These are phyloP conservation scores for Heterochromis multidens DNA, from an alignment of 2,113 vertebrate species.

Conservation along the genomic window DNA sequence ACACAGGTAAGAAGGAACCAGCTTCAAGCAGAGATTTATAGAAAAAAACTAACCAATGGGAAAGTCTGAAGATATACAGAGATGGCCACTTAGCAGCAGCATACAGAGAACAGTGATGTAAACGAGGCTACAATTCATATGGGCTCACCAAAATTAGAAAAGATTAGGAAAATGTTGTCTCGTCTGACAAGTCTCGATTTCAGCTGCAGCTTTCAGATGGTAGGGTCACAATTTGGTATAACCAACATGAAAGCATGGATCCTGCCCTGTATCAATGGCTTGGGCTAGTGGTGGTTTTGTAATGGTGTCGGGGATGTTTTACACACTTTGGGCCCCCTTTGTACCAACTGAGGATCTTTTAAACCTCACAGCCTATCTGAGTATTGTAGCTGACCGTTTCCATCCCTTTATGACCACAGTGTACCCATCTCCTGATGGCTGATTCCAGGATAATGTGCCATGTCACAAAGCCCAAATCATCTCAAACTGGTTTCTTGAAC, in stretches of 20 bases:
- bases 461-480: no score
- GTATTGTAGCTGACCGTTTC: not conserved
- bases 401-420: not conserved
- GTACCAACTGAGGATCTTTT: not conserved
- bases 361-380: not conserved
- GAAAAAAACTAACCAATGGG: no score
- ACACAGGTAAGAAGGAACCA: no score
- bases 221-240: not conserved
- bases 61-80: no score
- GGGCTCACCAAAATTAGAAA: not conserved
- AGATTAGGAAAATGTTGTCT: not conserved
- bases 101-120: no score
- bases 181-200: not conserved
- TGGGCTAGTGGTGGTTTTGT: rapidly evolving
- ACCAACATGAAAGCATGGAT: not conserved
- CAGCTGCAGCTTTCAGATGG: rapidly evolving
- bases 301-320: not conserved
- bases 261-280: not conserved
- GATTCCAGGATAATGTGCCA: not conserved
- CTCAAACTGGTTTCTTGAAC: no score
- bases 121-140: not conserved
- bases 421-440: not conserved
- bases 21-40: no score
- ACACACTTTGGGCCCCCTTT: no score
- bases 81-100: no score